Evolutionary conservation across 1,140 invertebrate genomes (phyloP).

Genomic region (Cydia amplana): DNA sequence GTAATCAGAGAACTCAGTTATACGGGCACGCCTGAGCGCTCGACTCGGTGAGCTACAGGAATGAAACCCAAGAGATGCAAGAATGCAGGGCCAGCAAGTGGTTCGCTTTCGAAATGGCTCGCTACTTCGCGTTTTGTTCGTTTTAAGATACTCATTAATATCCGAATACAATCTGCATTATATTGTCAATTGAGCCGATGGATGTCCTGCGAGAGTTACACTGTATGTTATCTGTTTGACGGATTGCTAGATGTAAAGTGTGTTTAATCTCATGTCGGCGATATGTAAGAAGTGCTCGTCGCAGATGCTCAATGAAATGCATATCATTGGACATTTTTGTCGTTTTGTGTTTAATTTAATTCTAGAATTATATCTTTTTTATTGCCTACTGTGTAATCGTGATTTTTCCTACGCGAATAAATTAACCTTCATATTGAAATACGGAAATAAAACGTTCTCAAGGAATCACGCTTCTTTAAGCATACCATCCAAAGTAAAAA

Average conservation of each 20-base stretch:
- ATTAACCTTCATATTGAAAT: neutral
- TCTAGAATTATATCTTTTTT: neutral
- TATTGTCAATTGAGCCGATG: constrained; percentile 26
- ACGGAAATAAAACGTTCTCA: neutral
- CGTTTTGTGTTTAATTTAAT: neutral
- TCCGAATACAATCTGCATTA: constrained; percentile 29
- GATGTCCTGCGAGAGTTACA: constrained; percentile 3
- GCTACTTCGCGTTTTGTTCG: constrained; percentile 44
- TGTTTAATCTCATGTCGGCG: constrained; percentile 11
- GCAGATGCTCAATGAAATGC: constrained; percentile 1
- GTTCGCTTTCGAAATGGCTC: constrained; percentile 61
- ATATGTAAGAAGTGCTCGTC: neutral
- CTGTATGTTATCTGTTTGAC: constrained; percentile 30
- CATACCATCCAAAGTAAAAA: too few relatives aligned
- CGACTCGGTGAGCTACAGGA: neutral
- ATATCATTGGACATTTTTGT: neutral
- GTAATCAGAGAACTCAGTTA: neutral
- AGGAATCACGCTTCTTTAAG: neutral
- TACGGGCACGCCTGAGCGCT: neutral
- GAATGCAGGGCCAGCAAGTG: constrained; percentile 55
- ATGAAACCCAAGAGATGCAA: constrained; percentile 43
- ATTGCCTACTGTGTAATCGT: too few relatives aligned
- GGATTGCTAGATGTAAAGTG: constrained; percentile 13
- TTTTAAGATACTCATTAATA: constrained; percentile 30
- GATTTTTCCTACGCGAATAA: neutral